phyloP scores from a whole-genome alignment of 2,888 invertebrate genomes.

The Epiblema foenella region DNA sequence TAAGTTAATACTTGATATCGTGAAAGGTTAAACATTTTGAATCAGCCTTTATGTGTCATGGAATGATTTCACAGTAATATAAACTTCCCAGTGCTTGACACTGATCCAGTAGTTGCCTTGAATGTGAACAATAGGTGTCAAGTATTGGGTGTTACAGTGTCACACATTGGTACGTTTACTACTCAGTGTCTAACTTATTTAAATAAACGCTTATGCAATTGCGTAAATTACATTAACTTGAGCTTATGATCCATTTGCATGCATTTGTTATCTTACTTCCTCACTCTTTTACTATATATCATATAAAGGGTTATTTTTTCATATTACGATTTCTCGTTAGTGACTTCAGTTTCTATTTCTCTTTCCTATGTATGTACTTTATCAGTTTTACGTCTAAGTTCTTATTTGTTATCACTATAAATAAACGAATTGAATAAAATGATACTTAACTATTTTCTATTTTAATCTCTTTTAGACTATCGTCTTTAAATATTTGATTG shows the following conservation, averaged over 20 bases:
- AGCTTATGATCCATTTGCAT: slow-evolving; percentile 25
- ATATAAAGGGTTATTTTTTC: slow-evolving; percentile 4
- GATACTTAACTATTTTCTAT: background rate
- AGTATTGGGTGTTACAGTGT: too few species aligned
- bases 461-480: background rate
- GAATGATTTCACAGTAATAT: background rate
- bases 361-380: slow-evolving; percentile 8
- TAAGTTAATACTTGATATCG: slow-evolving; percentile 6
- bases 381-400: slow-evolving; percentile 2
- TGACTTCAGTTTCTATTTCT: background rate
- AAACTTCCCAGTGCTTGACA: too few species aligned
- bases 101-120: too few species aligned
- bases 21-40: slow-evolving; percentile 12
- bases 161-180: background rate
- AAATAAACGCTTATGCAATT: slow-evolving; percentile 20
- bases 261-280: slow-evolving; percentile 18
- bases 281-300: slow-evolving; percentile 4
- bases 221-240: slow-evolving; percentile 15
- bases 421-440: background rate
- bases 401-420: background rate
- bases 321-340: background rate
- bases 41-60: background rate
- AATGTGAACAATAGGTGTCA: too few species aligned
- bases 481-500: background rate
- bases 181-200: background rate